A percentile compares a stretch with the other conserved stretches of the same genome.
phyloP scores from a whole-genome alignment of 2,113 vertebrate genomes.

The Acanthisitta chloris region DNA sequence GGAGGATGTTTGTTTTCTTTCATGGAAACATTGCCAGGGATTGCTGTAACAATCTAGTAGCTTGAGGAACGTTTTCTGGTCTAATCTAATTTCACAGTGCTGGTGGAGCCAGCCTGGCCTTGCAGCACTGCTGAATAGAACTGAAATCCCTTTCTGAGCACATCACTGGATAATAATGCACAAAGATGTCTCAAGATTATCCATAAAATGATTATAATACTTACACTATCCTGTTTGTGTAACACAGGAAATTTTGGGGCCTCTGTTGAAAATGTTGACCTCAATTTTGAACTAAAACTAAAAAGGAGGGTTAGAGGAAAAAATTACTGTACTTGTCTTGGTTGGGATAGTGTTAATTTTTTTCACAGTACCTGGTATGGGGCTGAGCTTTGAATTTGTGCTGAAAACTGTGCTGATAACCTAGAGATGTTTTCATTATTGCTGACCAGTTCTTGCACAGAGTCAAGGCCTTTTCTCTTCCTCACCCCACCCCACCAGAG shows the following conservation, averaged over 20 bases:
- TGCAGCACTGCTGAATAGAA: not conserved
- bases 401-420: not conserved
- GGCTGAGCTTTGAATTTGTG: not conserved
- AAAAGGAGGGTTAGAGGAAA: not conserved
- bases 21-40: not conserved
- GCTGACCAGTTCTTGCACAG: not conserved
- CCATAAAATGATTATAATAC: not conserved
- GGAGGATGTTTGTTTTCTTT: not conserved
- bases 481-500: accelerated
- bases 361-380: not conserved
- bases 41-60: not conserved
- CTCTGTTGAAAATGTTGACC: not conserved
- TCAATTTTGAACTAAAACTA: not conserved
- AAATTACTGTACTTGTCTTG: not conserved
- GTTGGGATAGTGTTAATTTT: not conserved
- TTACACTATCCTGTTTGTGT: not conserved
- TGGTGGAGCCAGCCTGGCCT: not conserved
- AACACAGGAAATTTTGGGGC: not conserved
- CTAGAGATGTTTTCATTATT: accelerated
- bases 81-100: not conserved
- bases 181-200: not conserved
- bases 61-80: not conserved
- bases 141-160: not conserved
- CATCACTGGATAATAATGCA: not conserved
- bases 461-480: not conserved